Base-by-base conservation (phyloP, 2,113 vertebrate species). In the Crotophaga sulcirostris region DNA sequence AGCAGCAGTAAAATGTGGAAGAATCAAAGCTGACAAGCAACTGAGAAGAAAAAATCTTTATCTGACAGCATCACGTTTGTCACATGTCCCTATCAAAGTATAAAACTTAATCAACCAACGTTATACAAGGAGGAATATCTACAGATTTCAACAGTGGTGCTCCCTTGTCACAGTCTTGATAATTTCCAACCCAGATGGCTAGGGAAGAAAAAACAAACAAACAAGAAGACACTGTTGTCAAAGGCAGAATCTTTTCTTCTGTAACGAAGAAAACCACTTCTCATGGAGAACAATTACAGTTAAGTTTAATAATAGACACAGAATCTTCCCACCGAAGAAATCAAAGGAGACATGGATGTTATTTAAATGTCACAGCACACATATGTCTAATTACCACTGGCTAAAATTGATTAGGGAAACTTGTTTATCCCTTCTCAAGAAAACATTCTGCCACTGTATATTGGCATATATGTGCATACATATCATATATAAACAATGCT, bases 381-480 rank as follows among this genome's bases (percentile, higher is more conserved):
- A 9, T 26, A 23, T 23, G 11, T 31, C 19, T 55, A 44, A 72
- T 40, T 74, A 49, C 13, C 28, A 40, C 33, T 40, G 47, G 36
- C 13, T 85, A 66, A 91, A 75, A 64, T n/a, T n/a, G 20, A 38
- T 28, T 24, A 60, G 12, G 20, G 14, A 66, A 72, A 44, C 9
- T 24, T 45, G 9, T 76, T 72, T 45, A 51, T 25, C 14, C 7
- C 8, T 67, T 40, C 7, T 55, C 17, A 76, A 56, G 20, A 38
- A 59, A 75, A 54, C 54, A 84, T 8, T 85, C 59, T 77, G 24
- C 5, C 29, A 40, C 13, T 56, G 11, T 58, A 21, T 34, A 56
- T 34, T 21, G 18, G 45, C 76, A 8, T 59, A 21, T 14, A 31
- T 33, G 2, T 66, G 24, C 0, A 0, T 47, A 52, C 5, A 13